Percentiles rank a stretch among this genome's conserved stretches.
Evolutionary conservation across 2,888 invertebrate genomes (phyloP).

Genomic region (Tromatobia lineatoria): DNA sequence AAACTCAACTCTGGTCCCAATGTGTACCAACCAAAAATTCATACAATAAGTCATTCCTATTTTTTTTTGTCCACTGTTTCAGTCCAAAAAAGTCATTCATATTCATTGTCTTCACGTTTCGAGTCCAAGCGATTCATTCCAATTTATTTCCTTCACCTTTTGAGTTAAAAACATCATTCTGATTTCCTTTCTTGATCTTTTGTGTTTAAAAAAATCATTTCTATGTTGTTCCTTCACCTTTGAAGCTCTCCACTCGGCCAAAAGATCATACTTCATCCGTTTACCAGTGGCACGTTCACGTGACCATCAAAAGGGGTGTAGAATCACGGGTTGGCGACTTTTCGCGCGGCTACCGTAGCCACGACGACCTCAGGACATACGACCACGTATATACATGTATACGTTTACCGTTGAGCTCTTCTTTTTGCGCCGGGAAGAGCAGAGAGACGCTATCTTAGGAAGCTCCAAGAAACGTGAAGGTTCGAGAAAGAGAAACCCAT

Average conservation of each 20-base stretch:
- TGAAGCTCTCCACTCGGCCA: background rate
- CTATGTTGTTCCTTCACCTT: background rate
- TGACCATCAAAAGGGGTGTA: slow-evolving; percentile 10
- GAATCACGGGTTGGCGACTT: slow-evolving; percentile 28
- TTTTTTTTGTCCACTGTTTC: no score
- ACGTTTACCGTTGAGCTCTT: slow-evolving; percentile 27
- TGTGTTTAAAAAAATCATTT: background rate
- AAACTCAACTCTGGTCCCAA: no score
- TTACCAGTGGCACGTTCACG: slow-evolving; percentile 4
- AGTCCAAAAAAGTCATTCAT: no score
- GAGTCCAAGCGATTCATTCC: no score
- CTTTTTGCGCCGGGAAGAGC: slow-evolving; percentile 67
- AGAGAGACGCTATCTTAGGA: slow-evolving; percentile 72
- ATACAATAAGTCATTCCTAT: background rate
- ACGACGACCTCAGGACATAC: slow-evolving; percentile 34
- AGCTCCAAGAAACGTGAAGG: slow-evolving; percentile 73
- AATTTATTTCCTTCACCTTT: no score
- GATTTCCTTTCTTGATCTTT: background rate
- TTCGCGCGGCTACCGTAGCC: slow-evolving; percentile 25
- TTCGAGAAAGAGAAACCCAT: slow-evolving; percentile 41
- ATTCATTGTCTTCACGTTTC: no score
- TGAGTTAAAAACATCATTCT: no score
- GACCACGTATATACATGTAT: background rate
- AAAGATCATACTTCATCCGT: slow-evolving; percentile 21
- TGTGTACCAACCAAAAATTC: background rate